These are phyloP conservation scores for Triops cancriformis DNA, from an alignment of 1,140 invertebrate species.

Conservation along the genomic window DNA sequence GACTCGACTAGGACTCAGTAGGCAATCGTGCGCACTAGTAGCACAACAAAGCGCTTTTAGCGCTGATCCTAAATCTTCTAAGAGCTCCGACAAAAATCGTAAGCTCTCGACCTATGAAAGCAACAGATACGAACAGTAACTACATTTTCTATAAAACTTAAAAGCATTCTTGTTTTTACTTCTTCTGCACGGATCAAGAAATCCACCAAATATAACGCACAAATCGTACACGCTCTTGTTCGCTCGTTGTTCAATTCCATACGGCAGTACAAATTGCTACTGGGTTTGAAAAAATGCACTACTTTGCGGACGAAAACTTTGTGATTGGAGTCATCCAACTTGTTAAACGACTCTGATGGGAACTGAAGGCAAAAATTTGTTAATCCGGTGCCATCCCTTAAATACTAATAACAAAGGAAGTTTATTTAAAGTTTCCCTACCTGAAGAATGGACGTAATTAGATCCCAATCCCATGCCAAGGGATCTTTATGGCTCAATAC, in stretches of 20 bases:
- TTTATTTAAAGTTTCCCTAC: conserved; percentile 39
- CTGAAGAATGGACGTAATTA: conserved; percentile 66
- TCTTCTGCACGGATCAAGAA: conserved; percentile 55
- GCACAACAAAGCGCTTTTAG: conserved; percentile 55
- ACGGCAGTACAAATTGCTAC: conserved; percentile 63
- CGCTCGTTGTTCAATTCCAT: conserved; percentile 56
- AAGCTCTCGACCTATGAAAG: conserved; percentile 42
- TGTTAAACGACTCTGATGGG: conserved; percentile 37
- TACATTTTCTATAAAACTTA: conserved; percentile 15
- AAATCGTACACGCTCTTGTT: conserved; percentile 54
- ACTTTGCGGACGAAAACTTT: conserved; percentile 70
- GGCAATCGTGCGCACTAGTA: conserved; percentile 67
- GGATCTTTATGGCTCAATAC: conserved; percentile 63
- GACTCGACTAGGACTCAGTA: conserved; percentile 81
- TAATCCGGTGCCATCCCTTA: background rate
- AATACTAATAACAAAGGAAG: too few species aligned
- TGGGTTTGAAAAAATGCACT: conserved; percentile 77
- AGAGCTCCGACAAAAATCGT: conserved; percentile 61
- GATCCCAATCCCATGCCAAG: conserved; percentile 73
- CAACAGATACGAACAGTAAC: conserved; percentile 22
- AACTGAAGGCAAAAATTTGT: background rate
- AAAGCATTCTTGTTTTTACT: conserved; percentile 37
- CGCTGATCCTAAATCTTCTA: conserved; percentile 68
- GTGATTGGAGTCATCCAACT: conserved; percentile 63
- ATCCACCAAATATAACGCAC: conserved; percentile 67